Conservation (phyloP, 2,113 vertebrate genomes). For the Fulica atra region DNA sequence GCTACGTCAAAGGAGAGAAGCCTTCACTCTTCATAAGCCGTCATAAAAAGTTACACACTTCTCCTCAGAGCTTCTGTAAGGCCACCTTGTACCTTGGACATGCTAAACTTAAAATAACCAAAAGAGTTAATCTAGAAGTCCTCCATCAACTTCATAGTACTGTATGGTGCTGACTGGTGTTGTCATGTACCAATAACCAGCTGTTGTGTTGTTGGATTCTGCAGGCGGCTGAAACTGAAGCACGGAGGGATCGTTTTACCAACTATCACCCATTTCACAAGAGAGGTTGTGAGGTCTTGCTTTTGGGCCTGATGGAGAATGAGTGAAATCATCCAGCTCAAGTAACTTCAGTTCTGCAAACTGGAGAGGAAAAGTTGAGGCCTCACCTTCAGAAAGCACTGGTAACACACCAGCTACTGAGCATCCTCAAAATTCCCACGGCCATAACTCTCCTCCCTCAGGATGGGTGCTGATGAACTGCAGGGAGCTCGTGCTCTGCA, state of each 20-base stretch:
- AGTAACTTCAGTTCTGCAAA: not conserved
- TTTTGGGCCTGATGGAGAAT: not conserved
- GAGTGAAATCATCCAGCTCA: not conserved
- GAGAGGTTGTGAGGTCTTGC: not conserved
- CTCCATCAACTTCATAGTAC: not conserved
- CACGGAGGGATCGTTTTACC: not conserved
- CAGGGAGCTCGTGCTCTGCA: not conserved
- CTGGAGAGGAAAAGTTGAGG: not conserved
- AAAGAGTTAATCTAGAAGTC: not conserved
- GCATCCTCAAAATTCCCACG: not conserved
- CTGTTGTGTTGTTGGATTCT: not conserved
- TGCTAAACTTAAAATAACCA: not conserved
- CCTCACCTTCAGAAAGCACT: not conserved
- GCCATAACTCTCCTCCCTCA: not conserved
- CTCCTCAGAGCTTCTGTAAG: not conserved
- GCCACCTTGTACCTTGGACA: not conserved
- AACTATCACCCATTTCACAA: not conserved
- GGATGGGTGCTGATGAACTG: not conserved
- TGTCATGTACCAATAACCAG: not conserved
- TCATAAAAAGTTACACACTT: not conserved
- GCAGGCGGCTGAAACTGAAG: conserved; percentile 19
- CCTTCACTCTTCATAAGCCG: not conserved
- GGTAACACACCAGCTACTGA: not conserved
- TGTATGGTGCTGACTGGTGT: not conserved
- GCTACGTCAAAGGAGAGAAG: not conserved